These are phyloP conservation scores for Mya arenaria DNA, from an alignment of 1,140 invertebrate genomes.

Conservation along the genomic window DNA sequence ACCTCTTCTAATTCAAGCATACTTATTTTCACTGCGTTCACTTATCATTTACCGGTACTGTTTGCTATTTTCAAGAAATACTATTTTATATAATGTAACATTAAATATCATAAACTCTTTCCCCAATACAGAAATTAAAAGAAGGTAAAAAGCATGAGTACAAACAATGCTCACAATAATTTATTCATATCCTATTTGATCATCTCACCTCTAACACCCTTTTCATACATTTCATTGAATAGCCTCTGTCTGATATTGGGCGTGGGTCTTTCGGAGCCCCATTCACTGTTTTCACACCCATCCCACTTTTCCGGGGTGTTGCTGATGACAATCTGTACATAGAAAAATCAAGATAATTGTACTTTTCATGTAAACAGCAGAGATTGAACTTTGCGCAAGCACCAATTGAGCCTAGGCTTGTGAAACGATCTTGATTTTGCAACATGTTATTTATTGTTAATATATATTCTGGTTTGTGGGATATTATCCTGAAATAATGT, in stretches of 20 bases:
- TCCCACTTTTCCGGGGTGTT: slow-evolving; percentile 52
- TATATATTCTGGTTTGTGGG: background rate
- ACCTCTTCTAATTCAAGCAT: too few species aligned
- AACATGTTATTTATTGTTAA: background rate
- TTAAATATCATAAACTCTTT: too few species aligned
- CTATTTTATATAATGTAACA: too few species aligned
- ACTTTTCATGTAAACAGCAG: background rate
- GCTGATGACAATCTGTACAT: slow-evolving; percentile 36
- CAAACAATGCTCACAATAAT: background rate
- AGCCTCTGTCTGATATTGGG: slow-evolving; percentile 68
- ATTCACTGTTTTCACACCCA: slow-evolving; percentile 61
- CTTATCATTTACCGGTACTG: too few species aligned
- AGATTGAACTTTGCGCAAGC: too few species aligned
- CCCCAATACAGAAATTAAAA: too few species aligned
- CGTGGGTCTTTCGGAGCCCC: slow-evolving; percentile 72
- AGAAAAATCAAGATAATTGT: background rate
- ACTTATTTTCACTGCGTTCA: too few species aligned
- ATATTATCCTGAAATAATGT: background rate
- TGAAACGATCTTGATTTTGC: background rate
- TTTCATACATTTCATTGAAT: slow-evolving; percentile 65
- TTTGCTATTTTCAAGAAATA: too few species aligned
- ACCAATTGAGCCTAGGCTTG: background rate
- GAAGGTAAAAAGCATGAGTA: too few species aligned
- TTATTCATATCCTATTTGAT: background rate
- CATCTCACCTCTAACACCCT: slow-evolving; percentile 64